These are phyloP conservation scores for Halictus quadricinctus DNA, from an alignment of 2,888 invertebrate species.

Conservation along the genomic window DNA sequence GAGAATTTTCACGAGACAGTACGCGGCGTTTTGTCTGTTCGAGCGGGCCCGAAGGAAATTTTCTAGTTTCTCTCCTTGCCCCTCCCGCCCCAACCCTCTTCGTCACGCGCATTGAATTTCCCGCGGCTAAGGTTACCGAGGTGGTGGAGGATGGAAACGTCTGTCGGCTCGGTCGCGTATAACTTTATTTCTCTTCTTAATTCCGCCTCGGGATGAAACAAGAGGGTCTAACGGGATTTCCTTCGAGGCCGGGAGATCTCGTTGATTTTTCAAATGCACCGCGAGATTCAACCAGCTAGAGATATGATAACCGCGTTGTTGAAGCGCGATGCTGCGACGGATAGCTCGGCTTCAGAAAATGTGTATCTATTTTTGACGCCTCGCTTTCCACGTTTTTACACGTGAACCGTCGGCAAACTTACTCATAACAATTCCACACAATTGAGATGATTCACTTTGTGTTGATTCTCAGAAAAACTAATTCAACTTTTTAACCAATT, in stretches of 20 bases:
- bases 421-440: neutral
- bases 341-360: neutral
- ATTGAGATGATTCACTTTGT: neutral
- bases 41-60: constrained; percentile 33
- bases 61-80: constrained; percentile 19
- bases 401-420: neutral
- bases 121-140: constrained; percentile 2
- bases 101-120: constrained; percentile 46
- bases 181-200: constrained; percentile 52
- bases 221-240: constrained; percentile 48
- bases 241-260: constrained; percentile 12
- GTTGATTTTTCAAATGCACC: constrained; percentile 54
- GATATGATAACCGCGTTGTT: constrained; percentile 29
- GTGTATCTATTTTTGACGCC: neutral
- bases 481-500: neutral
- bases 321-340: neutral
- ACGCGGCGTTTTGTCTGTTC: constrained; percentile 9
- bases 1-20: constrained; percentile 24
- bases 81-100: neutral
- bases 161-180: constrained; percentile 36
- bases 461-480: neutral
- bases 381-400: neutral
- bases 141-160: constrained; percentile 29
- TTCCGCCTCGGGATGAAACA: constrained; percentile 48
- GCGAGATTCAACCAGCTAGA: constrained; percentile 36